Percentiles rank a stretch among this genome's conserved stretches.
These are phyloP conservation scores for Drosophila rellima DNA, from an alignment of 2,888 invertebrate species.

Conservation along the genomic window DNA sequence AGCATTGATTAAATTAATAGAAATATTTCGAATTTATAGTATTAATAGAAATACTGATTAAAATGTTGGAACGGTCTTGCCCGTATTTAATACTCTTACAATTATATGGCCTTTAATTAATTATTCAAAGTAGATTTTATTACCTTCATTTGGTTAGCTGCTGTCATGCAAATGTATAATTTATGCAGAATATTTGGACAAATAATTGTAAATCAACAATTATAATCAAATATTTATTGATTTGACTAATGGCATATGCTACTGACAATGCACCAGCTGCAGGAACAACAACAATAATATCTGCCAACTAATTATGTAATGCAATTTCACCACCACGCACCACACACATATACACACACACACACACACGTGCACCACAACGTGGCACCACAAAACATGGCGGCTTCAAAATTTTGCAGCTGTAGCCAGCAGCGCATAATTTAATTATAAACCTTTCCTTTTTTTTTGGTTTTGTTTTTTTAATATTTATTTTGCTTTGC, in stretches of 20 bases:
- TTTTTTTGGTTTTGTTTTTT: conserved; percentile 7
- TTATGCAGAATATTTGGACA: conserved; percentile 51
- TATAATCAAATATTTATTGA: conserved; percentile 75
- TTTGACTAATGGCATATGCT: conserved; percentile 56
- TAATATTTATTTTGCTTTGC: neutral
- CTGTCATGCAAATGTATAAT: conserved; percentile 37
- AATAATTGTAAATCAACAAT: conserved; percentile 72
- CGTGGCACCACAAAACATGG: conserved; percentile 41
- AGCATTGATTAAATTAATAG: no score
- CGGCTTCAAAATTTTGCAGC: conserved; percentile 28
- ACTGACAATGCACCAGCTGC: conserved; percentile 11
- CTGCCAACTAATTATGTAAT: conserved; percentile 59
- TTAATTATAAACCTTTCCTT: conserved; percentile 56
- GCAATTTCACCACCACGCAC: conserved; percentile 38
- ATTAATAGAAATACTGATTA: no score
- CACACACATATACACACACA: neutral
- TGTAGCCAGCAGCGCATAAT: conserved; percentile 40
- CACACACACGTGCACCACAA: conserved; percentile 1
- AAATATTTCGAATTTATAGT: no score
- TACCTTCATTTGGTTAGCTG: conserved; percentile 13
- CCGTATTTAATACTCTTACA: conserved; percentile 4
- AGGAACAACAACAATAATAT: conserved; percentile 29
- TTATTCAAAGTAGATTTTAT: conserved; percentile 13
- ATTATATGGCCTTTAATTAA: conserved; percentile 11
- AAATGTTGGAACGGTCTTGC: no score